phyloP scores from a whole-genome alignment of 1,140 invertebrate genomes.

The Habropoda laboriosa region DNA sequence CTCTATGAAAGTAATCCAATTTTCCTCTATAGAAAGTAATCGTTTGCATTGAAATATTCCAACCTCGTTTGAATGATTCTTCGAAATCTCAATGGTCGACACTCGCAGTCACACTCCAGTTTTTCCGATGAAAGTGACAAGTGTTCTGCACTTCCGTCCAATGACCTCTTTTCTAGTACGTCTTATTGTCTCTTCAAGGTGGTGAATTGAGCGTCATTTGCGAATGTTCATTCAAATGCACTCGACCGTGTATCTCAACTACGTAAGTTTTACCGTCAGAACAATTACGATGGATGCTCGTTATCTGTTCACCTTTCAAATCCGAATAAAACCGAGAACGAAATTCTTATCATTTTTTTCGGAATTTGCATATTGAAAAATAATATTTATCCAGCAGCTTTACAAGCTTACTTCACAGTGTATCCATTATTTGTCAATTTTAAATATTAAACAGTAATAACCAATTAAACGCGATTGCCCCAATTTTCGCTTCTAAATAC shows the following conservation, averaged over 20 bases:
- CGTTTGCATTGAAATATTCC: not conserved
- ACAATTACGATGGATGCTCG: slow-evolving; percentile 40
- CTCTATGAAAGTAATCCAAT: too few species aligned
- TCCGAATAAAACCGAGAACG: not conserved
- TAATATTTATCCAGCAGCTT: not conserved
- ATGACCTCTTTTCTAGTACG: slow-evolving; percentile 26
- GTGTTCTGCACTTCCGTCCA: slow-evolving; percentile 53
- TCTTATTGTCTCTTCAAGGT: slow-evolving; percentile 9
- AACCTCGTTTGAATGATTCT: not conserved
- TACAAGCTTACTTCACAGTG: not conserved
- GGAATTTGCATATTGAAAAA: too few species aligned
- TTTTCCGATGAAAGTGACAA: slow-evolving; percentile 61
- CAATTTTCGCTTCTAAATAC: too few species aligned
- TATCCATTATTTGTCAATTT: not conserved
- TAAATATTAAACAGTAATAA: not conserved
- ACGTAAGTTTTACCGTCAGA: slow-evolving; percentile 22
- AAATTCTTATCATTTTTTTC: not conserved
- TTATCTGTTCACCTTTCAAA: slow-evolving; percentile 14
- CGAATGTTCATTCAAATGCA: slow-evolving; percentile 49
- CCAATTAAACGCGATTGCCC: too few species aligned
- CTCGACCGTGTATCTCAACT: slow-evolving; percentile 32
- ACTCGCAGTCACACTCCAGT: slow-evolving; percentile 6
- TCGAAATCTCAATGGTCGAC: slow-evolving; percentile 18
- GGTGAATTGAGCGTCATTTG: slow-evolving; percentile 49
- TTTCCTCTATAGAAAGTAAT: not conserved